A percentile compares a stretch with the other conserved stretches of the same genome.
These are phyloP conservation scores for Salarias fasciatus DNA, from an alignment of 2,797 vertebrate species.

Conservation along the genomic window DNA sequence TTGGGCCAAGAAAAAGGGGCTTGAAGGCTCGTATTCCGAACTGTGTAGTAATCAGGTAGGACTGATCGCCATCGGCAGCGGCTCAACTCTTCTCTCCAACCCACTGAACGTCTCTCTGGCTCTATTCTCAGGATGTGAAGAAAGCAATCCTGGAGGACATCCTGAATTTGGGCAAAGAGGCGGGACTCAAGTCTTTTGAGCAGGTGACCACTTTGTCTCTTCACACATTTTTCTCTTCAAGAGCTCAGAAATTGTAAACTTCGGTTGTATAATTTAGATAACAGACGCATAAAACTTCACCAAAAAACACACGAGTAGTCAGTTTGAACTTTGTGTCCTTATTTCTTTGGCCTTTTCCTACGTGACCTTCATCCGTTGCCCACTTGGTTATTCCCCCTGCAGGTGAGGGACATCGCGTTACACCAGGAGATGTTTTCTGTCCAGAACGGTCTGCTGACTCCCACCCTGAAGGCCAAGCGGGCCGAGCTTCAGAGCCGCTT, in stretches of 20 bases:
- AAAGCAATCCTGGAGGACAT: conserved; percentile 91
- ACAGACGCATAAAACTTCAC: too few relatives aligned
- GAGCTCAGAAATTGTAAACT: too few relatives aligned
- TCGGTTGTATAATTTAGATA: too few relatives aligned
- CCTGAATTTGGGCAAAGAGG: conserved; percentile 88
- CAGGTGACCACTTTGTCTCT: conserved; percentile 83
- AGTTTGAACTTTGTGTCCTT: too few relatives aligned
- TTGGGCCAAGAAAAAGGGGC: conserved; percentile 90
- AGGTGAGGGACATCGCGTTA: conserved; percentile 92
- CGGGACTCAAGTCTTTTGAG: conserved; percentile 96
- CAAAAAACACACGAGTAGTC: too few relatives aligned
- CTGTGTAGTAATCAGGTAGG: conserved; percentile 90
- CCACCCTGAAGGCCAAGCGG: conserved; percentile 95
- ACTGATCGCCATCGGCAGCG: background rate
- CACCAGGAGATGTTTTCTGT: conserved; percentile 91
- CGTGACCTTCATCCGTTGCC: too few relatives aligned
- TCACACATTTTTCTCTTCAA: too few relatives aligned
- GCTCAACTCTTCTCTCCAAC: background rate
- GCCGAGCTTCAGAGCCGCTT: conserved; percentile 87
- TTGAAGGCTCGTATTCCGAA: conserved; percentile 88
- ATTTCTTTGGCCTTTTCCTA: too few relatives aligned
- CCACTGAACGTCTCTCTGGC: background rate
- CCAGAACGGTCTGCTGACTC: conserved; percentile 94
- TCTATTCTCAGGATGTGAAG: conserved; percentile 86
- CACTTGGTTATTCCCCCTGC: conserved; percentile 12